phyloP scores from a whole-genome alignment of 1,140 invertebrate species.

The Akabosia matsudoensis region DNA sequence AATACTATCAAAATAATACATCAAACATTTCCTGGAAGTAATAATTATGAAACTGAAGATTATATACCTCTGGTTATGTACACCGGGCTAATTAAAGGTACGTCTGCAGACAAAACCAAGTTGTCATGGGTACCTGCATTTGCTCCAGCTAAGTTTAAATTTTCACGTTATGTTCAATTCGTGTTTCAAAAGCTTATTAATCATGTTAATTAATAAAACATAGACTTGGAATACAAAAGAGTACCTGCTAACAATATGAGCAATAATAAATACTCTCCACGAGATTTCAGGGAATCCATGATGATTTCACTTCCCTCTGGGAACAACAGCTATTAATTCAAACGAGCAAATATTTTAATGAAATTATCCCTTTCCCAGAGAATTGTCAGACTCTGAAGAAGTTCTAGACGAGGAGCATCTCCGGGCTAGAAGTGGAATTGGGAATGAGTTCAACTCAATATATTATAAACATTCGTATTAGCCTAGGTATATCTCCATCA shows the following conservation, averaged over 20 bases:
- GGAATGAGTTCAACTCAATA: no score
- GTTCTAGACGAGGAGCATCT: no score
- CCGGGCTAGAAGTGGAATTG: no score
- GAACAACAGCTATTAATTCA: no score
- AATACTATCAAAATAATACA: background rate
- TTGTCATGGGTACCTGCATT: slow-evolving; percentile 40
- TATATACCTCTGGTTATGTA: slow-evolving; percentile 36
- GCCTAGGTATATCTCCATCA: no score
- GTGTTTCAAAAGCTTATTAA: background rate
- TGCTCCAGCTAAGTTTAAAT: background rate
- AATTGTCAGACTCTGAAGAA: no score
- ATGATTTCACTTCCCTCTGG: no score
- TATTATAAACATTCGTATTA: no score
- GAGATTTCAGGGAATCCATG: no score
- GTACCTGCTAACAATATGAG: slow-evolving; percentile 6
- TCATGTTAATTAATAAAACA: background rate
- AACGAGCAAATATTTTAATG: no score
- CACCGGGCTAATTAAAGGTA: slow-evolving; percentile 38
- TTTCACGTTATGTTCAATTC: background rate
- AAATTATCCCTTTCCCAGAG: no score
- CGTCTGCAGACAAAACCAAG: slow-evolving; percentile 35
- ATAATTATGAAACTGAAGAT: background rate
- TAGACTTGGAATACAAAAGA: background rate
- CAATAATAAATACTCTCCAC: background rate
- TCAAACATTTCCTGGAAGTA: background rate